A percentile compares a stretch with the other conserved stretches of the same genome.
Conservation (phyloP, 2,888 invertebrate genomes). For the Norana najaformis region DNA sequence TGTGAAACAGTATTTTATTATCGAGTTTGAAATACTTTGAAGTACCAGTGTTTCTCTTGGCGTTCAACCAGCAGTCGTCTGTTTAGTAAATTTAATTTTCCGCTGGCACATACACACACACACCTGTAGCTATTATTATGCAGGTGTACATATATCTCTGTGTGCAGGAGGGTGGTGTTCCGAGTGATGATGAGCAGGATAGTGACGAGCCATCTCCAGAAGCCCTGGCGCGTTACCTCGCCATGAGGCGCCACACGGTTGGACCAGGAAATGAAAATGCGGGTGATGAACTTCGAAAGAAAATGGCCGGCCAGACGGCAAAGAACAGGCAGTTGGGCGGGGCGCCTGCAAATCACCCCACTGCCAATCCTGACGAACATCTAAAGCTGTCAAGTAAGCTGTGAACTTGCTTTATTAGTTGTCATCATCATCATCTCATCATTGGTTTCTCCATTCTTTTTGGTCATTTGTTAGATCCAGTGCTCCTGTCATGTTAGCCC, state of each 20-base stretch:
- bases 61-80: too few species aligned
- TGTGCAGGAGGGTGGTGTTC: background rate
- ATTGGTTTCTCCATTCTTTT: too few species aligned
- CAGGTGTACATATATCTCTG: background rate
- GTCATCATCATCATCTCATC: too few species aligned
- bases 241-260: slow-evolving; percentile 85
- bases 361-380: background rate
- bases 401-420: background rate
- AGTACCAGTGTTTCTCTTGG: background rate
- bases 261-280: slow-evolving; percentile 73
- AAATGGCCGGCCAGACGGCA: slow-evolving; percentile 25
- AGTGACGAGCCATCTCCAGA: slow-evolving; percentile 62
- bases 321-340: background rate
- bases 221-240: slow-evolving; percentile 64
- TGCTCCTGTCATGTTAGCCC: too few species aligned
- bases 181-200: slow-evolving; percentile 47
- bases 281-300: slow-evolving; percentile 15
- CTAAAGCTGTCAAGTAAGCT: background rate
- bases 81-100: background rate
- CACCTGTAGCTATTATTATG: background rate
- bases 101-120: background rate
- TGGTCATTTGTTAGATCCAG: too few species aligned
- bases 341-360: background rate
- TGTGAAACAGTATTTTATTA: too few species aligned
- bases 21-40: background rate